A percentile compares a stretch with the other conserved stretches of the same genome.
phyloP scores from a whole-genome alignment of 2,113 vertebrate genomes.

The Semicossyphus pulcher region DNA sequence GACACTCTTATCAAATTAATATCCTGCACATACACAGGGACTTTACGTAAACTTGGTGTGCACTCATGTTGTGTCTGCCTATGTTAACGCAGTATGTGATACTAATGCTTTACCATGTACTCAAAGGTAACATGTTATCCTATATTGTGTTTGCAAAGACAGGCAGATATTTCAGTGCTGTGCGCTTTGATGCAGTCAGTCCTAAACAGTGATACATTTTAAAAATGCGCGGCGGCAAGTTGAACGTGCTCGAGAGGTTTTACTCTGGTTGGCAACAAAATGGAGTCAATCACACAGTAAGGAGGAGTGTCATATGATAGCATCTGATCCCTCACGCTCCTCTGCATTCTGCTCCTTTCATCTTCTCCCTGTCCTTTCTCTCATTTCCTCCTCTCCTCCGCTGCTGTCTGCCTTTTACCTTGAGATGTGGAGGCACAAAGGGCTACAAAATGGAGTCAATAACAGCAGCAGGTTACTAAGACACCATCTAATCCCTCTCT shows the following conservation, averaged over 20 bases:
- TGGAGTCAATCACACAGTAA: conserved; percentile 1
- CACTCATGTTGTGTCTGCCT: no score
- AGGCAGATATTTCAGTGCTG: no score
- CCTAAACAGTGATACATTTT: not conserved
- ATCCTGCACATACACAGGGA: no score
- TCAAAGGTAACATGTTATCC: no score
- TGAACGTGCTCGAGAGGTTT: no score
- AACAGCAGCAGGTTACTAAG: conserved; percentile 48
- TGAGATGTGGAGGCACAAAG: conserved; percentile 13
- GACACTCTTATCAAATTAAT: no score
- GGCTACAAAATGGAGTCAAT: conserved; percentile 58
- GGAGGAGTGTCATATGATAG: conserved; percentile 9
- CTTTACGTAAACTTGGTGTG: no score
- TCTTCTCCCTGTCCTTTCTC: no score
- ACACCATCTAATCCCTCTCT: conserved; percentile 33
- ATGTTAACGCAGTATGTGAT: no score
- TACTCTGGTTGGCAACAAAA: conserved; percentile 22
- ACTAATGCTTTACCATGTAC: no score
- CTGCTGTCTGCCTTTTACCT: conserved; percentile 5
- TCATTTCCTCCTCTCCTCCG: not conserved
- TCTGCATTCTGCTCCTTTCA: conserved; percentile 4
- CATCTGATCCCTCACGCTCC: not conserved
- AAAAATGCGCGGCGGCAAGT: not conserved
- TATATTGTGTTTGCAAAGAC: no score
- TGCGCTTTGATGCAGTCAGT: no score